A percentile compares a stretch with the other conserved stretches of the same genome.
Conservation (phyloP, 2,797 vertebrate genomes). For the Pelochelys cantorii region DNA sequence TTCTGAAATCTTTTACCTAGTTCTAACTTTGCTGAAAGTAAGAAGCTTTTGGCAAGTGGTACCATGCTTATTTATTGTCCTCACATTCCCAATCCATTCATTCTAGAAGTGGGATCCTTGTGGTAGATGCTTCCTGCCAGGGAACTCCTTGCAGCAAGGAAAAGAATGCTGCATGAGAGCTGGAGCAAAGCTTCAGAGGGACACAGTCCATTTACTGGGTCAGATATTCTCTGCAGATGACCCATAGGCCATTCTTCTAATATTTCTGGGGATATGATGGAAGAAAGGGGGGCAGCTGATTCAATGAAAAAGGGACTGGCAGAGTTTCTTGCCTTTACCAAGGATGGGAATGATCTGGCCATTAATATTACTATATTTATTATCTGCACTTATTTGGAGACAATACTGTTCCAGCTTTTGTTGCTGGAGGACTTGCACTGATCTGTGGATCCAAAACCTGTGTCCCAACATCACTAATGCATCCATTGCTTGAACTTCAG, state of each 20-base stretch:
- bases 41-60: background rate
- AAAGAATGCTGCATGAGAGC: background rate
- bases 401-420: too few relatives aligned
- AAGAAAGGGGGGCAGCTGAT: background rate
- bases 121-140: background rate
- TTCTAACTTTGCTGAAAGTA: background rate
- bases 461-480: too few relatives aligned
- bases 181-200: background rate
- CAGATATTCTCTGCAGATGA: background rate
- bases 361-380: too few relatives aligned
- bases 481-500: too few relatives aligned
- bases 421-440: too few relatives aligned
- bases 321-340: background rate
- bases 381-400: too few relatives aligned
- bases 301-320: background rate
- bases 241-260: too few relatives aligned
- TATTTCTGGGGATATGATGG: background rate
- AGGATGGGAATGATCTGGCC: background rate
- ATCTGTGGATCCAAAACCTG: too few relatives aligned
- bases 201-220: background rate
- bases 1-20: background rate
- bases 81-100: background rate
- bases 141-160: background rate
- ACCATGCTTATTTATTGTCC: background rate
- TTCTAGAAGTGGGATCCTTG: background rate